Evolutionary conservation across 2,888 invertebrate species (phyloP).

Genomic region (Tachina grossa): DNA sequence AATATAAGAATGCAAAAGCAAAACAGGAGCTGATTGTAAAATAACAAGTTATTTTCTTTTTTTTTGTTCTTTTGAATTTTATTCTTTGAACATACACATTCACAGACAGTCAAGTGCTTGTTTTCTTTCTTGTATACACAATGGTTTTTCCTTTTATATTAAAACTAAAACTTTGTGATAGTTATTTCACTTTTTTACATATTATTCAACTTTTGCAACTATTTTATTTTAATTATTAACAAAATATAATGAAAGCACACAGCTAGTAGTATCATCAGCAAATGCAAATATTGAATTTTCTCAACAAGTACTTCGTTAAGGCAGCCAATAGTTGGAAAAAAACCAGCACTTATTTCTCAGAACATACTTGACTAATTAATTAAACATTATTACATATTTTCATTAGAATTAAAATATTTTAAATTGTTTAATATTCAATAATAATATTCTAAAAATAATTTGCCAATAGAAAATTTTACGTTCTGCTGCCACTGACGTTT

Average conservation of each 20-base stretch:
- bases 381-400: background rate
- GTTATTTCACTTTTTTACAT: slow-evolving; percentile 3
- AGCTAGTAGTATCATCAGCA: slow-evolving; percentile 1
- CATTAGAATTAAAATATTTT: background rate
- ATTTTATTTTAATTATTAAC: slow-evolving; percentile 10
- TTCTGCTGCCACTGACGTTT: slow-evolving; percentile 39
- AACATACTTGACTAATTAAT: background rate
- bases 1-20: slow-evolving; percentile 11
- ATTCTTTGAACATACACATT: slow-evolving; percentile 28
- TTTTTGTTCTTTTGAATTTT: slow-evolving; percentile 30
- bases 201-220: slow-evolving; percentile 26
- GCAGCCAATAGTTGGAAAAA: slow-evolving; percentile 36
- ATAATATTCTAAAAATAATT: slow-evolving; percentile 14
- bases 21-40: slow-evolving; percentile 53
- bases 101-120: background rate
- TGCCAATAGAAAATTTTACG: slow-evolving; percentile 20
- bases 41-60: slow-evolving; percentile 4
- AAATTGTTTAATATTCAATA: slow-evolving; percentile 16
- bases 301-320: slow-evolving; percentile 12
- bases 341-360: slow-evolving; percentile 4
- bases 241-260: slow-evolving; percentile 1
- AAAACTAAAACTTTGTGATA: background rate
- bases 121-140: background rate
- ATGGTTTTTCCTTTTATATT: background rate
- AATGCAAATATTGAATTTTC: slow-evolving; percentile 62